Conservation (phyloP, 2,797 vertebrate species). For the Steatocranus sp. region DNA sequence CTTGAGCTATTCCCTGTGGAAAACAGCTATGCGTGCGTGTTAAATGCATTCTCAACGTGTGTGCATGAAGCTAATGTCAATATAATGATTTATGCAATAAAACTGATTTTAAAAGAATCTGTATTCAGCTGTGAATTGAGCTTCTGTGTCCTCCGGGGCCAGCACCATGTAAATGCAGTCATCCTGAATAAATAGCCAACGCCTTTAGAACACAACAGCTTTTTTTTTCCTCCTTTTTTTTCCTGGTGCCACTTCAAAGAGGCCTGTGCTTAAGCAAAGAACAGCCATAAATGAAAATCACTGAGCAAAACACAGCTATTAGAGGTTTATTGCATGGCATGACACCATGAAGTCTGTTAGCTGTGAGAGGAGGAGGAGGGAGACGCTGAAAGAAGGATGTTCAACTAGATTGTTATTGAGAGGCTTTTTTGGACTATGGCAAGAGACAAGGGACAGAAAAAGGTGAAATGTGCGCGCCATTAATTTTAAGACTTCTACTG, state of each 20-base stretch:
- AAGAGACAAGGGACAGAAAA: conserved; percentile 13
- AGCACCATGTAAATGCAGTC: conserved; percentile 34
- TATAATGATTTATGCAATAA: conserved; percentile 42
- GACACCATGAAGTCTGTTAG: conserved; percentile 42
- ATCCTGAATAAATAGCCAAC: conserved; percentile 42
- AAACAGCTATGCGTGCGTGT: background rate
- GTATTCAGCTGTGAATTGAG: conserved; percentile 32
- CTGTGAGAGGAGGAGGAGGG: conserved; percentile 7
- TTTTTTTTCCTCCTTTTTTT: background rate
- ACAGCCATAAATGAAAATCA: conserved; percentile 61
- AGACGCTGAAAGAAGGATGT: background rate
- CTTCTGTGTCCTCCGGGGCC: conserved; percentile 20
- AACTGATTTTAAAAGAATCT: conserved; percentile 16
- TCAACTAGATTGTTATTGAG: conserved; percentile 27
- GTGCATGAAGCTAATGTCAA: conserved; percentile 16
- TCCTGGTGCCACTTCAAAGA: conserved; percentile 45
- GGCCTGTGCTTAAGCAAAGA: conserved; percentile 30
- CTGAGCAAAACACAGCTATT: conserved; percentile 58
- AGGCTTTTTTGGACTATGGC: conserved; percentile 38
- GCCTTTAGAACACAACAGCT: conserved; percentile 30
- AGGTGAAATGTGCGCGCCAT: background rate
- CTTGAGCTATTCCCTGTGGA: background rate
- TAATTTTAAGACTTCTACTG: conserved; percentile 2
- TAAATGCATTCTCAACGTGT: background rate
- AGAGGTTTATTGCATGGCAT: conserved; percentile 43